A percentile compares a stretch with the other conserved stretches of the same genome.
Conservation (phyloP, 1,140 invertebrate genomes). For the Parasteatoda tepidariorum region DNA sequence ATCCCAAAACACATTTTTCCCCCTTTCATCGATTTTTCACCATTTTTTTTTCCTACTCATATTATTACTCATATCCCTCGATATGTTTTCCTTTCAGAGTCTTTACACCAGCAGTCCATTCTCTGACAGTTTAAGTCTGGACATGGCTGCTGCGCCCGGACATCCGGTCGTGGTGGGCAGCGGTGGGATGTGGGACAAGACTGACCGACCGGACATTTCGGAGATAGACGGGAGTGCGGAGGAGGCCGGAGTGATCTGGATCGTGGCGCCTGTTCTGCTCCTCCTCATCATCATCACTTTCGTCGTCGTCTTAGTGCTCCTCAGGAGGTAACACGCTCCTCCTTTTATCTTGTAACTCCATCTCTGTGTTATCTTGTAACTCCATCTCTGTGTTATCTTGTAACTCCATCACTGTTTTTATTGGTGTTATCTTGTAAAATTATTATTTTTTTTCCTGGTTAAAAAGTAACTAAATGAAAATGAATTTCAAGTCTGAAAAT, state of each 20-base stretch:
- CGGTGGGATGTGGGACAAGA: slow-evolving; percentile 32
- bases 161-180: slow-evolving; percentile 48
- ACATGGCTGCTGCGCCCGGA: slow-evolving; percentile 67
- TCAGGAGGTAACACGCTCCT: slow-evolving; percentile 32
- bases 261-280: slow-evolving; percentile 80
- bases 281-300: slow-evolving; percentile 67
- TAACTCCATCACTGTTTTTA: no score
- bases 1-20: background rate
- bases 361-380: no score
- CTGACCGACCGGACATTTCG: slow-evolving; percentile 60
- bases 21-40: background rate
- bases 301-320: slow-evolving; percentile 45
- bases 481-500: no score
- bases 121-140: slow-evolving; percentile 86
- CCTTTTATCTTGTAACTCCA: no score
- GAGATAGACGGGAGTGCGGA: slow-evolving; percentile 53
- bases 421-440: no score
- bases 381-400: no score
- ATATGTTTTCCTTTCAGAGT: slow-evolving; percentile 72
- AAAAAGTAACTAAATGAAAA: no score
- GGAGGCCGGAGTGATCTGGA: slow-evolving; percentile 50
- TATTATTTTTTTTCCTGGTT: no score
- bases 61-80: background rate
- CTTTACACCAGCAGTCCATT: slow-evolving; percentile 95
- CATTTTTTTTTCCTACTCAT: background rate